phyloP scores from a whole-genome alignment of 1,140 invertebrate genomes.

The Drosophila prosaltans region DNA sequence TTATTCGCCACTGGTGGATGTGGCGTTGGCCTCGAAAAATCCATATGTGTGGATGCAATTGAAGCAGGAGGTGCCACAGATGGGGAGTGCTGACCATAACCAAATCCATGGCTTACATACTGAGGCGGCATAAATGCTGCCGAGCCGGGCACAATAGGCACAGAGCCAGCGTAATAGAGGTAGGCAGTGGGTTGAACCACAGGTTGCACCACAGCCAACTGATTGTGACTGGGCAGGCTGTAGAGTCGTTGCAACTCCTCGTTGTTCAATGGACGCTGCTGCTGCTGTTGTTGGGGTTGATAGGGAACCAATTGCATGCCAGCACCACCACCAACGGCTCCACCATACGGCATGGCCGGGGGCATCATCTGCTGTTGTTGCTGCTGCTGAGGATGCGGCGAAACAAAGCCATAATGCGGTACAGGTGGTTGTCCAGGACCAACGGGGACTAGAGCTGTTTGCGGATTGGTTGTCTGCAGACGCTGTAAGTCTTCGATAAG shows the following conservation, averaged over 20 bases:
- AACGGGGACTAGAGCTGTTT: slow-evolving; percentile 70
- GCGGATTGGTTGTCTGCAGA: slow-evolving; percentile 70
- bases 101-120: slow-evolving; percentile 62
- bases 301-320: slow-evolving; percentile 76
- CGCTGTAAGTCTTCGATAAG: slow-evolving; percentile 85
- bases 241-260: slow-evolving; percentile 78
- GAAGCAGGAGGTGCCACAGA: not conserved
- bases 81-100: slow-evolving; percentile 25
- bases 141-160: slow-evolving; percentile 65
- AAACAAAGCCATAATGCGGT: slow-evolving; percentile 29
- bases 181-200: slow-evolving; percentile 50
- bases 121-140: slow-evolving; percentile 74
- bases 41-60: slow-evolving; percentile 53
- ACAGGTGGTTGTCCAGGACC: slow-evolving; percentile 62
- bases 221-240: slow-evolving; percentile 65
- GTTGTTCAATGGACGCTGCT: slow-evolving; percentile 66
- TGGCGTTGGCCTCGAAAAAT: slow-evolving; percentile 48
- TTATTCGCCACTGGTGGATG: slow-evolving; percentile 1
- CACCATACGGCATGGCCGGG: slow-evolving; percentile 45
- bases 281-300: slow-evolving; percentile 47
- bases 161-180: slow-evolving; percentile 54
- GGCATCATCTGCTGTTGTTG: not conserved
- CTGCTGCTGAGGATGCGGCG: slow-evolving; percentile 14
- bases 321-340: slow-evolving; percentile 24
- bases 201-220: slow-evolving; percentile 59